Conservation (phyloP, 2,113 vertebrate species). For the Mionectes macconnelli region DNA sequence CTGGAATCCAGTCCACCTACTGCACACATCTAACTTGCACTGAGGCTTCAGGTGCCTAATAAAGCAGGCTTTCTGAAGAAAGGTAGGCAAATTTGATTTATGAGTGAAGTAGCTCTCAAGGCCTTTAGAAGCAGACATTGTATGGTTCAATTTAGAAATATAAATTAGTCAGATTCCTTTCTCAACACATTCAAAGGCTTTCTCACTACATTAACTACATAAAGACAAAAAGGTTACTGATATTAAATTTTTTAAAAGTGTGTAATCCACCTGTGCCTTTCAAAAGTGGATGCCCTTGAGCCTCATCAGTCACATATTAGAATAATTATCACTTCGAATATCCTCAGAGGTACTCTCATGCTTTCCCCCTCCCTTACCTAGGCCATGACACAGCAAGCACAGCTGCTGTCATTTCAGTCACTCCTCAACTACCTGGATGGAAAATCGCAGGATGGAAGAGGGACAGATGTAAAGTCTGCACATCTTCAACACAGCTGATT, state of each 20-base stretch:
- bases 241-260: background rate
- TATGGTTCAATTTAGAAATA: slow-evolving; percentile 32
- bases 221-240: slow-evolving; percentile 23
- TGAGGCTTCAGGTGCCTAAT: slow-evolving; percentile 5
- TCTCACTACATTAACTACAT: slow-evolving; percentile 1
- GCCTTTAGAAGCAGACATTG: slow-evolving; percentile 23
- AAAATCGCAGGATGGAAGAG: background rate
- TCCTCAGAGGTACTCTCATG: background rate
- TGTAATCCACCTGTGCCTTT: background rate
- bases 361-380: background rate
- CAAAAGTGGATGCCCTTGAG: background rate
- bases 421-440: background rate
- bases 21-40: background rate
- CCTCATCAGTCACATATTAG: background rate
- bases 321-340: background rate
- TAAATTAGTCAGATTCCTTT: slow-evolving; percentile 39
- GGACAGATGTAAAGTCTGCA: background rate
- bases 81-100: slow-evolving; percentile 59
- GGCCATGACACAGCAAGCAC: background rate
- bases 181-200: slow-evolving; percentile 35
- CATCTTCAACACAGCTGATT: background rate
- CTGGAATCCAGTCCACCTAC: slow-evolving; percentile 28
- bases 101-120: slow-evolving; percentile 17
- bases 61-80: slow-evolving; percentile 48
- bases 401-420: background rate